phyloP scores from a whole-genome alignment of 2,888 invertebrate species.

The Liposcelis brunnea region DNA sequence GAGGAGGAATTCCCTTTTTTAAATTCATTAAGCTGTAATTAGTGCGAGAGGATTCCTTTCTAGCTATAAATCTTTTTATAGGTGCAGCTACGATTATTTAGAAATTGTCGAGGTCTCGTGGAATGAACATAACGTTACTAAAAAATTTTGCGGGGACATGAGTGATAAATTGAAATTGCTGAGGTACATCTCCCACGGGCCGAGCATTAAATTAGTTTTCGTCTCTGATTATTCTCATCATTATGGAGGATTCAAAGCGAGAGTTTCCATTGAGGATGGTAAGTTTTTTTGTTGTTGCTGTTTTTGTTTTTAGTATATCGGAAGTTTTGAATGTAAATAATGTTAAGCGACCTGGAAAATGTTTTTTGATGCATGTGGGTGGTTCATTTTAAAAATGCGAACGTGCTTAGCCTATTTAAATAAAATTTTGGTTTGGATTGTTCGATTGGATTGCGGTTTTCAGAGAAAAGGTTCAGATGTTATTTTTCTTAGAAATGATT shows the following conservation, averaged over 20 bases:
- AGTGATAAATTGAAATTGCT: constrained; percentile 56
- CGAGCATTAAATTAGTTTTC: constrained; percentile 47
- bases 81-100: constrained; percentile 64
- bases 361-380: background rate
- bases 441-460: too few relatives aligned
- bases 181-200: constrained; percentile 42
- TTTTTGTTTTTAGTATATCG: constrained; percentile 4
- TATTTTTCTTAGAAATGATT: too few relatives aligned
- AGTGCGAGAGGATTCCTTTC: too few relatives aligned
- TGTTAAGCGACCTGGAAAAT: background rate
- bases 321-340: background rate
- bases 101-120: constrained; percentile 30
- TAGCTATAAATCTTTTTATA: too few relatives aligned
- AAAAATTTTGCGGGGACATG: constrained; percentile 58
- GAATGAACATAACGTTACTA: constrained; percentile 10
- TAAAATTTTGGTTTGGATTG: too few relatives aligned
- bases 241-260: constrained; percentile 55
- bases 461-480: too few relatives aligned
- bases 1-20: too few relatives aligned
- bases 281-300: constrained; percentile 25
- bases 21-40: too few relatives aligned
- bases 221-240: constrained; percentile 61
- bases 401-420: too few relatives aligned
- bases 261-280: constrained; percentile 56
- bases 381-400: too few relatives aligned